phyloP scores from a whole-genome alignment of 2,113 vertebrate genomes.

The Cinclus mexicanus region DNA sequence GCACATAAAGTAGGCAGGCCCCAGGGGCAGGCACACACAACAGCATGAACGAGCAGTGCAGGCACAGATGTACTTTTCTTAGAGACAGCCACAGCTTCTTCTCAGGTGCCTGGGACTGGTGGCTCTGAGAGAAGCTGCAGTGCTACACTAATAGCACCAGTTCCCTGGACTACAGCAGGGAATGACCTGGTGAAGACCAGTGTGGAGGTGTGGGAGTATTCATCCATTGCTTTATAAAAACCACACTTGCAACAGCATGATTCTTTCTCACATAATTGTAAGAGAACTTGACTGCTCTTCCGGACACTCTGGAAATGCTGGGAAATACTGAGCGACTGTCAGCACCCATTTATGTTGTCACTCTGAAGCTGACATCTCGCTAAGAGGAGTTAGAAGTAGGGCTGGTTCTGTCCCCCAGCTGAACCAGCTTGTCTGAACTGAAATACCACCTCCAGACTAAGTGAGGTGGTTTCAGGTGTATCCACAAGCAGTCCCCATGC shows the following conservation, averaged over 20 bases:
- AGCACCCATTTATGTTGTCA: not conserved
- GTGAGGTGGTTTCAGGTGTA: not conserved
- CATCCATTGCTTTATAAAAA: not conserved
- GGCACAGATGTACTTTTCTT: not conserved
- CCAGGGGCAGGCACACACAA: not conserved
- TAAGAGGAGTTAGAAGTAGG: not conserved
- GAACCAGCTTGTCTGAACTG: not conserved
- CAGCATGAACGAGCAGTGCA: fast-evolving
- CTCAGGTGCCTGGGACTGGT: not conserved
- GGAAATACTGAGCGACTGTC: not conserved
- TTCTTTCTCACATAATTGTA: not conserved
- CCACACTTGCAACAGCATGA: not conserved
- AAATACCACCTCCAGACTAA: not conserved
- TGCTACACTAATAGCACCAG: not conserved
- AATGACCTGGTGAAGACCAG: not conserved
- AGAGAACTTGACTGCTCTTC: not conserved
- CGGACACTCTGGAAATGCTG: not conserved
- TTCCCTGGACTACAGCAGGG: not conserved
- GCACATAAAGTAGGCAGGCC: not conserved
- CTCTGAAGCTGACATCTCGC: not conserved
- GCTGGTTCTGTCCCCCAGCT: not conserved
- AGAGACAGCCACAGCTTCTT: not conserved
- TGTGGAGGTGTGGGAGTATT: not conserved
- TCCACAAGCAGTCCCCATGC: not conserved
- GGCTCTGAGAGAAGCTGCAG: not conserved